Base-by-base conservation (phyloP, 2,113 vertebrate genomes). In the Tenebrosternarchus preto region DNA sequence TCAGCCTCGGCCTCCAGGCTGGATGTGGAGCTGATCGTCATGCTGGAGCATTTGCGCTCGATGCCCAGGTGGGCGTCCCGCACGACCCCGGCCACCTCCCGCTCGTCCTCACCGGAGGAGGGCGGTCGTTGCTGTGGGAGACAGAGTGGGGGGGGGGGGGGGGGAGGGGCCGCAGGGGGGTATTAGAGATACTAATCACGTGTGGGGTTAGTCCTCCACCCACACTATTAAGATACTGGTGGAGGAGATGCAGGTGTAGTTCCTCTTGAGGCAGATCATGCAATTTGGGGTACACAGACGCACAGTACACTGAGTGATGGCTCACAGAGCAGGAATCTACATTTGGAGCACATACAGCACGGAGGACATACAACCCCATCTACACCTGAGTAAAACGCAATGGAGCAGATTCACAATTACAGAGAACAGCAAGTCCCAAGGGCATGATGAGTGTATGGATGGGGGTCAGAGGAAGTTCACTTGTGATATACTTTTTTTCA, bases 21-120 rank as follows among this genome's bases (percentile, higher is more conserved):
- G 86, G 96, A 98, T 0, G 97, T 98, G 61, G 96, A 98, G 90
- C 96, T 98, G 90, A 98, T 96, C 0, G 96, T 98, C 92, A 98
- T 97, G 92, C 95, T 98, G 88, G 96, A 98, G 90, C 95, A 98
- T 88, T 97, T 98, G 76, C 96, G 95, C 84, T 98, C 97, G 0
- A 98, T 98, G 87, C 95, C 93, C 88, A 98, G 90, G 77, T 96
- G 95, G 81, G 90, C 94, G 88, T 98, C 96, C 85, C 95, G 96
- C 90, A 96, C 95, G 55, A 93, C 93, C 0, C 93, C 90, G 0
- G 94, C 92, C 67, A 31, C 46, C 50, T 95, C 95, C 72, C 92
- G 94, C 84, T 97, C 96, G 43, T 96, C 96, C 83, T 99, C 97
- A 0, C 85, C 83, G 68, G 85, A 78, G 0, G 85, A 55, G 71